Evolutionary conservation across 2,888 invertebrate species (phyloP).

Genomic region (Eilema depressum): DNA sequence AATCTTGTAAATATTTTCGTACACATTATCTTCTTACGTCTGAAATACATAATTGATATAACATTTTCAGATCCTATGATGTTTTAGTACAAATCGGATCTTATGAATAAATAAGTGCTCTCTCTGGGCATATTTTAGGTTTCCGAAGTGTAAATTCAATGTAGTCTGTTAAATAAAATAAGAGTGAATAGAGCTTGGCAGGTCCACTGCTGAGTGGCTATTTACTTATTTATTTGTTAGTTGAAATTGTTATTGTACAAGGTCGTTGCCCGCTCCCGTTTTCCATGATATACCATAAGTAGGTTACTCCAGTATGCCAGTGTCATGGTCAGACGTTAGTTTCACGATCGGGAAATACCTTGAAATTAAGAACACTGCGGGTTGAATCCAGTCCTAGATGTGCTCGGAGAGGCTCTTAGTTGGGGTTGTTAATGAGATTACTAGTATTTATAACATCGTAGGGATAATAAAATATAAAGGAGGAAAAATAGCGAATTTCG

Average conservation of each 20-base stretch:
- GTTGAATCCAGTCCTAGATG: too few species aligned
- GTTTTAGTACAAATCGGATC: background rate
- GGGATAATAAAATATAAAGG: too few species aligned
- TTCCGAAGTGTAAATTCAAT: background rate
- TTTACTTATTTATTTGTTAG: background rate
- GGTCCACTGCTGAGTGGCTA: background rate
- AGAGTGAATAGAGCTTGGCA: background rate
- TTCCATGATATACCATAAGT: too few species aligned
- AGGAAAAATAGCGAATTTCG: too few species aligned
- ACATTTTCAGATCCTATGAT: background rate
- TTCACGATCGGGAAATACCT: too few species aligned
- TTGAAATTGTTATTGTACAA: background rate
- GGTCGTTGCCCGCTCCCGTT: background rate
- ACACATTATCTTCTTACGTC: constrained; percentile 5
- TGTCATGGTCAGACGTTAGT: too few species aligned
- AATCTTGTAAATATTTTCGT: constrained; percentile 7
- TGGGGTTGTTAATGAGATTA: too few species aligned
- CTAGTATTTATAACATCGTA: too few species aligned
- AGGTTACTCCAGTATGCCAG: too few species aligned
- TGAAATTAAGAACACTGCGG: too few species aligned
- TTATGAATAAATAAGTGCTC: constrained; percentile 9
- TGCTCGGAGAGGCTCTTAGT: too few species aligned
- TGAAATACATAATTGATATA: background rate
- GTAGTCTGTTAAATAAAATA: background rate
- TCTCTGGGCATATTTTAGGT: background rate